Conservation (phyloP, 2,797 vertebrate genomes). For the Sebastes diploproa region DNA sequence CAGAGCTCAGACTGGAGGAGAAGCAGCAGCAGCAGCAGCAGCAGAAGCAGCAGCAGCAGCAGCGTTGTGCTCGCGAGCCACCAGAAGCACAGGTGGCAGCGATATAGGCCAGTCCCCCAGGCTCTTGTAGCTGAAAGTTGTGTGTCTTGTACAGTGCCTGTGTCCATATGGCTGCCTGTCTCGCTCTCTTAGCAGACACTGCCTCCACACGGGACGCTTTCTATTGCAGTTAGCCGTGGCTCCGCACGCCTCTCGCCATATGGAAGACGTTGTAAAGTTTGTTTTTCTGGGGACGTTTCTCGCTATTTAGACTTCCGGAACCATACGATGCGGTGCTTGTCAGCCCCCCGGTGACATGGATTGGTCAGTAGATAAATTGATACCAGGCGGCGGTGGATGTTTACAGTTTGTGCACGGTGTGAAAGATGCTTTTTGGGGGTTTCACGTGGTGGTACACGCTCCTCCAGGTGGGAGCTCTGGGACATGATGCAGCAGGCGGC, state of each 20-base stretch:
- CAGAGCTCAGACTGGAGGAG: slow-evolving; percentile 39
- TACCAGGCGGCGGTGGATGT: slow-evolving; percentile 69
- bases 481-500: slow-evolving; percentile 80
- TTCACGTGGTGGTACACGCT: slow-evolving; percentile 60
- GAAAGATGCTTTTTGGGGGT: slow-evolving; percentile 72
- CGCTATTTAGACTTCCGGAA: slow-evolving; percentile 57
- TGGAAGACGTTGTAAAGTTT: slow-evolving; percentile 77
- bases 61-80: slow-evolving; percentile 48
- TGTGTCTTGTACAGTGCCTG: slow-evolving; percentile 91
- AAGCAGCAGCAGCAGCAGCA: slow-evolving; percentile 18
- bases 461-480: slow-evolving; percentile 77
- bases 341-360: slow-evolving; percentile 61
- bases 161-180: slow-evolving; percentile 92
- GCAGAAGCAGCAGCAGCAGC: slow-evolving; percentile 45
- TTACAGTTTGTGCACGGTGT: slow-evolving; percentile 68
- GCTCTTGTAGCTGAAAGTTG: slow-evolving; percentile 90
- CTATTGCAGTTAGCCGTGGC: slow-evolving; percentile 34
- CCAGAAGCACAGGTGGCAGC: slow-evolving; percentile 89
- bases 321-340: slow-evolving; percentile 44
- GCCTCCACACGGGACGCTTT: slow-evolving; percentile 70
- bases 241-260: slow-evolving; percentile 68
- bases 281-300: slow-evolving; percentile 77
- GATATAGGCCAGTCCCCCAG: slow-evolving; percentile 93
- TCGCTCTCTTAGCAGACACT: slow-evolving; percentile 83
- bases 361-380: slow-evolving; percentile 72